Evolutionary conservation across 2,888 invertebrate genomes (phyloP).

Genomic region (Clivina fossor): DNA sequence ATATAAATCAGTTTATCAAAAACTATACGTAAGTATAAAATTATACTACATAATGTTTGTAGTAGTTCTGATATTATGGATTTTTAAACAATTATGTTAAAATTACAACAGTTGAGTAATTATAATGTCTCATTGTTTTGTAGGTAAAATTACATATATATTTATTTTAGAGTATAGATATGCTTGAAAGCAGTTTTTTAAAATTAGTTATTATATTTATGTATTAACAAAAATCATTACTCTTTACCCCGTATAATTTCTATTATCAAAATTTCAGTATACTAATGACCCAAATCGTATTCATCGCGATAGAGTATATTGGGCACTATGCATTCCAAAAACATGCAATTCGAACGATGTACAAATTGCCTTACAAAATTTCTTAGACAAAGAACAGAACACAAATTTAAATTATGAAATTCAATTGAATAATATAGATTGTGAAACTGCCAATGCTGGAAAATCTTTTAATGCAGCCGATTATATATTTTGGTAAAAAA

Average conservation of each 20-base stretch:
- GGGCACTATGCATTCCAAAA: slow-evolving; percentile 60
- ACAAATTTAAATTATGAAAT: slow-evolving; percentile 39
- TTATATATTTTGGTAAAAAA: slow-evolving; percentile 14
- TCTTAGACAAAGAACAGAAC: slow-evolving; percentile 10
- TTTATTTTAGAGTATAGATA: too few relatives aligned
- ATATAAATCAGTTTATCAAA: slow-evolving; percentile 45
- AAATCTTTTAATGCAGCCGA: slow-evolving; percentile 1
- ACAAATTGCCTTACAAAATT: slow-evolving; percentile 13
- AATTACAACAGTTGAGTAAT: too few relatives aligned
- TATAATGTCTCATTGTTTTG: too few relatives aligned
- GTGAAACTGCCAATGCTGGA: slow-evolving; percentile 12
- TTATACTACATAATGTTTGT: too few relatives aligned
- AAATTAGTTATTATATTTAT: too few relatives aligned
- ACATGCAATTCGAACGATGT: slow-evolving; percentile 51
- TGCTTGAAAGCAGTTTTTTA: too few relatives aligned
- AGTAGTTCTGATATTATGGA: too few relatives aligned
- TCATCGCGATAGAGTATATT: slow-evolving; percentile 54
- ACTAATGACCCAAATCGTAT: slow-evolving; percentile 44
- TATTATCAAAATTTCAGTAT: too few relatives aligned
- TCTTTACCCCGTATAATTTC: too few relatives aligned
- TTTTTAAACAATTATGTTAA: too few relatives aligned
- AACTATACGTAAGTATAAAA: slow-evolving; percentile 47
- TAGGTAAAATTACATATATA: too few relatives aligned
- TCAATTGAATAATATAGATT: slow-evolving; percentile 9
- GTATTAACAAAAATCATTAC: too few relatives aligned